These are phyloP conservation scores for Halictus rubicundus DNA, from an alignment of 1,140 invertebrate species.

Conservation along the genomic window DNA sequence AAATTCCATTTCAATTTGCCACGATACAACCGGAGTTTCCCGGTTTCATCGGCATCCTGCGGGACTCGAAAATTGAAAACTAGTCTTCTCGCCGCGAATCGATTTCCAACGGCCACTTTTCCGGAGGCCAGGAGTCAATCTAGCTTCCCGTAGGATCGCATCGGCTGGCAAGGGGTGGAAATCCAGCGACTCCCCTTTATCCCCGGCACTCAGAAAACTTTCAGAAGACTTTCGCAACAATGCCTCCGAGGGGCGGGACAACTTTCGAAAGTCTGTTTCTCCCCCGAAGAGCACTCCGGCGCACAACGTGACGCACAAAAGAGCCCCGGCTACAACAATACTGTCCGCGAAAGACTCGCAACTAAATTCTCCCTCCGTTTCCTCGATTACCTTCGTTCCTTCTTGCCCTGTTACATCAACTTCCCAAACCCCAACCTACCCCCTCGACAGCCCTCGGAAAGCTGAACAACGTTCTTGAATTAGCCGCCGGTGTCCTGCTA, in stretches of 20 bases:
- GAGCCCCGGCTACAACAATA: neutral
- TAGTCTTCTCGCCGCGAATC: neutral
- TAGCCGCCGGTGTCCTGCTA: no score
- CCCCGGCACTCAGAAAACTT: neutral
- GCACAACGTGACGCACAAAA: neutral
- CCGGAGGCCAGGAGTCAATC: neutral
- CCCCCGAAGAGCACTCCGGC: neutral
- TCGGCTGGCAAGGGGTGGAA: neutral
- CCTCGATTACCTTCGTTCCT: slow-evolving; percentile 4
- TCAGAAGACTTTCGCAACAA: neutral
- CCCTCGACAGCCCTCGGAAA: neutral
- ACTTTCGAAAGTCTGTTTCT: slow-evolving; percentile 7
- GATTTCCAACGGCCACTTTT: neutral
- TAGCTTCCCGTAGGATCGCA: neutral
- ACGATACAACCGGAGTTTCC: no score
- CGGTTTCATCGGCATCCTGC: no score
- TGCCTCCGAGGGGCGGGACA: neutral
- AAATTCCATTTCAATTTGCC: no score
- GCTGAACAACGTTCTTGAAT: neutral
- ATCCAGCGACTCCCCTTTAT: neutral
- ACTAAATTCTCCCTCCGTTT: slow-evolving; percentile 9
- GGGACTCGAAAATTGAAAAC: neutral
- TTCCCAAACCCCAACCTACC: neutral
- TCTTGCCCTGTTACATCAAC: neutral
- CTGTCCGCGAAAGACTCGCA: neutral